Conservation (phyloP, 2,113 vertebrate species). For the Forbesichthys papilliferus region DNA sequence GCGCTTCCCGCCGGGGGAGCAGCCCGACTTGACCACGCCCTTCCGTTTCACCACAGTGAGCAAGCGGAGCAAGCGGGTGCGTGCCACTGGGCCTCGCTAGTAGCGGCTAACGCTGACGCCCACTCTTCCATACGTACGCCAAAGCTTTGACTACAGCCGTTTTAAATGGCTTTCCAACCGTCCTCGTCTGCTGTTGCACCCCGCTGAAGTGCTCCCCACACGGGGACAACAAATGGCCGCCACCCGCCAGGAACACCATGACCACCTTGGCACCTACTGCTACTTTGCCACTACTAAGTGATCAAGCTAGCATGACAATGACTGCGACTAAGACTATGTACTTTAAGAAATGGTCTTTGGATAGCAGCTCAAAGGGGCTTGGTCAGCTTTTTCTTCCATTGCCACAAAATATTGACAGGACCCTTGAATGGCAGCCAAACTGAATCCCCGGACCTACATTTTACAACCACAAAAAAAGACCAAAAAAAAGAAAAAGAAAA, state of each 20-base stretch:
- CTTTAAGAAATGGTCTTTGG: constrained; percentile 21
- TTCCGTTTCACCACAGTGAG: constrained; percentile 82
- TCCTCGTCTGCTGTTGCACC: constrained; percentile 47
- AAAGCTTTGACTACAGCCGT: constrained; percentile 59
- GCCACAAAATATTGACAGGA: constrained; percentile 52
- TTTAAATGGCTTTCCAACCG: constrained; percentile 58
- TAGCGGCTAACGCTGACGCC: constrained; percentile 50
- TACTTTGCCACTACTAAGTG: constrained; percentile 61
- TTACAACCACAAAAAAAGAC: constrained; percentile 40
- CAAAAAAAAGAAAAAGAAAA: constrained; percentile 25
- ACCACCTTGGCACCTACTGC: constrained; percentile 46
- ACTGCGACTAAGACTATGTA: constrained; percentile 18
- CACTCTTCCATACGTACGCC: constrained; percentile 43
- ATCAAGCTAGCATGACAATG: constrained; percentile 47
- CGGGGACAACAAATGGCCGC: constrained; percentile 64
- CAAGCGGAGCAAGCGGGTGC: constrained; percentile 76
- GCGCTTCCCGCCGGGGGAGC: constrained; percentile 77
- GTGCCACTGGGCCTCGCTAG: constrained; percentile 75
- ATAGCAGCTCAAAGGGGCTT: constrained; percentile 44
- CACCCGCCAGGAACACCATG: constrained; percentile 46
- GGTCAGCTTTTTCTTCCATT: constrained; percentile 42
- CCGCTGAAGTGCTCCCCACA: constrained; percentile 50
- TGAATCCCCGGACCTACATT: constrained; percentile 26
- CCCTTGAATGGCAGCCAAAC: constrained; percentile 50
- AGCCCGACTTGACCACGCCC: constrained; percentile 75